Percentiles rank a stretch among this genome's conserved stretches.
Conservation (phyloP, 2,888 invertebrate species). For the Drosophila ustulata region DNA sequence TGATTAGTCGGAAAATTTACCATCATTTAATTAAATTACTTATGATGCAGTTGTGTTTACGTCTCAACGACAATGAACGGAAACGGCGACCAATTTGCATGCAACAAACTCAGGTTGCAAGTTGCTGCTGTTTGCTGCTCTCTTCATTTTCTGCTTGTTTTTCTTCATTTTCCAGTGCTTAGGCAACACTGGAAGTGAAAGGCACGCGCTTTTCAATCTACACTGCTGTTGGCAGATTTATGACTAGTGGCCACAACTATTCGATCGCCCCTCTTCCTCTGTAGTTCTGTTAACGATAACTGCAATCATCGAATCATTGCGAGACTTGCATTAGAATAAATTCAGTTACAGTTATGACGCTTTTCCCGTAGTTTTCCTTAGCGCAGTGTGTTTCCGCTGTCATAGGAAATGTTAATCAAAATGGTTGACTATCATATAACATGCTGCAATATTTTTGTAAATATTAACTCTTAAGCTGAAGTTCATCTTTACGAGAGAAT, state of each 20-base stretch:
- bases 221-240: neutral
- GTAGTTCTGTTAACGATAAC: conserved; percentile 46
- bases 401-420: neutral
- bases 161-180: conserved; percentile 25
- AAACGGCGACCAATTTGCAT: conserved; percentile 75
- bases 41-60: conserved; percentile 66
- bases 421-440: too few relatives aligned
- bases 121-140: conserved; percentile 25
- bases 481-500: too few relatives aligned
- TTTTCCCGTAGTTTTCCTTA: conserved; percentile 1
- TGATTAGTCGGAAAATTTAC: conserved; percentile 77
- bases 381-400: neutral
- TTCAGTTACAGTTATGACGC: conserved; percentile 19
- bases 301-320: neutral
- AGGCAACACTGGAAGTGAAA: conserved; percentile 59
- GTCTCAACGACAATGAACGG: conserved; percentile 73
- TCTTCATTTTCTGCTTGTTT: conserved; percentile 7
- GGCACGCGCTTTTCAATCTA: conserved; percentile 40
- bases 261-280: neutral
- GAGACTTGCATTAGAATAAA: conserved; percentile 11
- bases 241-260: neutral
- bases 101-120: conserved; percentile 39
- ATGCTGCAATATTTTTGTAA: too few relatives aligned
- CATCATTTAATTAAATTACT: conserved; percentile 76
- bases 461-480: too few relatives aligned